Percentiles rank a stretch among this genome's conserved stretches.
Conservation (phyloP, 2,113 vertebrate genomes). For the Pipra filicauda region DNA sequence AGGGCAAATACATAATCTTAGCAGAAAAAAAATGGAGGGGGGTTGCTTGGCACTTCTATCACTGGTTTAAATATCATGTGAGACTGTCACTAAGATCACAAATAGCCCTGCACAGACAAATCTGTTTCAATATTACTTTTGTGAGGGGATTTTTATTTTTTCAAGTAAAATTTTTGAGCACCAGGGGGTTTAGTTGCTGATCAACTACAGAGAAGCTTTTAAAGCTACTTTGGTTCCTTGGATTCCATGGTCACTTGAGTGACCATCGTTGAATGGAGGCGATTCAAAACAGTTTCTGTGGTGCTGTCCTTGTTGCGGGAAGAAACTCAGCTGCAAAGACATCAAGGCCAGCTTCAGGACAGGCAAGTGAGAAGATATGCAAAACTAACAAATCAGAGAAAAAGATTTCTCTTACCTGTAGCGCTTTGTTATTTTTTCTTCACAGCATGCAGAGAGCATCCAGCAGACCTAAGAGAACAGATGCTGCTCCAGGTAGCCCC, state of each 20-base stretch:
- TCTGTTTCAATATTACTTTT: neutral
- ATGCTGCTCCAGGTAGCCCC: neutral
- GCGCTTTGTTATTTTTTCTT: neutral
- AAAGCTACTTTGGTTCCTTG: neutral
- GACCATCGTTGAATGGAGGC: neutral
- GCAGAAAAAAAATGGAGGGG: neutral
- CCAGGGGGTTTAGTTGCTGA: neutral
- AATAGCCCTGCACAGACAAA: neutral
- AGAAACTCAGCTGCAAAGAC: neutral
- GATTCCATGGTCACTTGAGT: neutral
- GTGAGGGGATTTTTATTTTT: neutral
- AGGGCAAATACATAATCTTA: neutral
- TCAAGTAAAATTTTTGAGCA: neutral
- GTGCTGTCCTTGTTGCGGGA: neutral
- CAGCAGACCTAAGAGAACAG: neutral
- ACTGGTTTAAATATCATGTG: neutral
- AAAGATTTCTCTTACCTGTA: neutral
- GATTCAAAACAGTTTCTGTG: neutral
- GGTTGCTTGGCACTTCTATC: neutral
- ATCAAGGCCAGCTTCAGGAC: neutral
- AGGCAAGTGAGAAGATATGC: neutral
- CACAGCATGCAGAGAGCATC: neutral
- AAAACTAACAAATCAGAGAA: neutral
- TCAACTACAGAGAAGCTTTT: neutral
- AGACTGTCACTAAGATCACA: neutral